A percentile compares a stretch with the other conserved stretches of the same genome.
These are phyloP conservation scores for Bothrops jararaca DNA, from an alignment of 2,113 vertebrate species.

Conservation along the genomic window DNA sequence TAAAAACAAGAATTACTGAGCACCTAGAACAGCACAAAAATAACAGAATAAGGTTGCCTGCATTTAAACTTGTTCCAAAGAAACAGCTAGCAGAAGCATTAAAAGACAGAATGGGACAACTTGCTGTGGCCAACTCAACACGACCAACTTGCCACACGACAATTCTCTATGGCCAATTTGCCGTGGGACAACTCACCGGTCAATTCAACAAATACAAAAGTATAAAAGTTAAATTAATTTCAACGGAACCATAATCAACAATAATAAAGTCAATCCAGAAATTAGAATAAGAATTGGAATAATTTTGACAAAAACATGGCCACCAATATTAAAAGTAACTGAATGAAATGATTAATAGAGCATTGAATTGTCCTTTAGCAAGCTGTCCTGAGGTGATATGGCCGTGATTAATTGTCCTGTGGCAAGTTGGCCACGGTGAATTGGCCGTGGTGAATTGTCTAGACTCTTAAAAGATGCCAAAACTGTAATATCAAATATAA, in stretches of 20 bases:
- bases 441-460: too few relatives aligned
- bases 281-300: too few relatives aligned
- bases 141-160: not conserved
- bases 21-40: not conserved
- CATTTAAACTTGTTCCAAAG: not conserved
- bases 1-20: not conserved
- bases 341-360: too few relatives aligned
- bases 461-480: too few relatives aligned
- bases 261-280: not conserved
- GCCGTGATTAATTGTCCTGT: too few relatives aligned
- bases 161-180: not conserved
- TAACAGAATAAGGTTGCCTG: not conserved
- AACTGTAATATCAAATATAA: too few relatives aligned
- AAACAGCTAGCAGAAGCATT: not conserved
- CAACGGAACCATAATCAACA: not conserved
- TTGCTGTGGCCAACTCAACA: not conserved
- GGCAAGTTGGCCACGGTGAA: too few relatives aligned
- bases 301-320: too few relatives aligned
- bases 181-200: not conserved
- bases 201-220: not conserved
- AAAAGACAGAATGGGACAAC: not conserved
- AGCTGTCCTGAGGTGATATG: too few relatives aligned
- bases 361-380: too few relatives aligned
- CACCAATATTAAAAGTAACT: too few relatives aligned
- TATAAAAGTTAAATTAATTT: not conserved